Conservation (phyloP, 1,140 invertebrate species). For the Lysiphlebus fabarum region DNA sequence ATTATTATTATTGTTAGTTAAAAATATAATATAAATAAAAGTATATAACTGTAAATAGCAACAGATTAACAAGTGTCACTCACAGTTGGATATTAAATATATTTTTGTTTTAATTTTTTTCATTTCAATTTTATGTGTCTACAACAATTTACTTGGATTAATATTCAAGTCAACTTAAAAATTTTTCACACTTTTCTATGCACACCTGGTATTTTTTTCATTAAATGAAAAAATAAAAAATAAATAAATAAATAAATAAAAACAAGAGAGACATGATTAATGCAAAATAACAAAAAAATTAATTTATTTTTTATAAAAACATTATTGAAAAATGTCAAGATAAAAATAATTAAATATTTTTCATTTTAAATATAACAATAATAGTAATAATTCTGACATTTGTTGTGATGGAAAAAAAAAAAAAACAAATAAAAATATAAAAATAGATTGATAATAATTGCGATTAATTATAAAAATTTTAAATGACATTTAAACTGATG, state of each 20-base stretch:
- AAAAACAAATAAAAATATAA: too few relatives aligned
- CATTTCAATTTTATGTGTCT: not conserved
- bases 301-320: too few relatives aligned
- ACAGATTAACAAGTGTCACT: constrained; percentile 24
- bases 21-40: constrained; percentile 10
- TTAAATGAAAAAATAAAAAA: constrained; percentile 17
- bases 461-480: too few relatives aligned
- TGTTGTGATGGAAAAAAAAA: too few relatives aligned
- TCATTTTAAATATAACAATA: too few relatives aligned
- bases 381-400: too few relatives aligned
- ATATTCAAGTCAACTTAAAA: constrained; percentile 26
- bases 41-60: constrained; percentile 2
- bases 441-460: too few relatives aligned
- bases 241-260: not conserved
- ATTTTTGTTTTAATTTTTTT: constrained; percentile 5
- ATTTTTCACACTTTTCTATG: constrained; percentile 9
- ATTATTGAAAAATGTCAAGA: too few relatives aligned
- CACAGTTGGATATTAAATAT: constrained; percentile 19
- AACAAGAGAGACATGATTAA: too few relatives aligned
- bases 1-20: not conserved
- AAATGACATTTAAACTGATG: too few relatives aligned
- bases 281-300: too few relatives aligned
- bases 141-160: constrained; percentile 22
- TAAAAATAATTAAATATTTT: too few relatives aligned
- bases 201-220: constrained; percentile 16